Conservation (phyloP, 2,797 vertebrate genomes). For the Enteromius paludinosus region DNA sequence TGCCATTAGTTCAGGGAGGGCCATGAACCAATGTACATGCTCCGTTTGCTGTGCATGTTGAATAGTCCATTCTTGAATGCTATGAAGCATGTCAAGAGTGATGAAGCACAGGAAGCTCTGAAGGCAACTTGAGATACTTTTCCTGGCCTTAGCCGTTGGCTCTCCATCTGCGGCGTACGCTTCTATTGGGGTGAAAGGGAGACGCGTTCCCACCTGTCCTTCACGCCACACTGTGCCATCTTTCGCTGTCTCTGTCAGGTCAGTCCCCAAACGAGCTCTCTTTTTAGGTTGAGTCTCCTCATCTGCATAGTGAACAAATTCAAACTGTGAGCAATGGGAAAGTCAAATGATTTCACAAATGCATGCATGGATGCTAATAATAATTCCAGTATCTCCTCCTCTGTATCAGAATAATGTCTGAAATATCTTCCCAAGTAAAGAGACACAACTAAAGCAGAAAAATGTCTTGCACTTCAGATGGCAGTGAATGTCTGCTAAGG, state of each 20-base stretch:
- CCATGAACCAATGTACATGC: neutral
- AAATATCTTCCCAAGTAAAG: neutral
- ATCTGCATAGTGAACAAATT: neutral
- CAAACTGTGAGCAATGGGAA: neutral
- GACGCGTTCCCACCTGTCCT: too few species aligned
- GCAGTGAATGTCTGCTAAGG: neutral
- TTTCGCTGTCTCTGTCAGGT: too few species aligned
- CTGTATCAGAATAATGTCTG: neutral
- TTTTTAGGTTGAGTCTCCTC: neutral
- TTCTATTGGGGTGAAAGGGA: too few species aligned
- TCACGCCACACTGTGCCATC: too few species aligned
- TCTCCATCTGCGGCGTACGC: too few species aligned
- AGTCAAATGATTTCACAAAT: neutral
- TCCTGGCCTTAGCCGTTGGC: too few species aligned
- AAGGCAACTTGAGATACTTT: too few species aligned
- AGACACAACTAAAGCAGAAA: neutral
- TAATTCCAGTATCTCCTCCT: neutral
- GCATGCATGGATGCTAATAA: neutral
- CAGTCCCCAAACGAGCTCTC: too few species aligned
- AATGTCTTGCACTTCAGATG: neutral
- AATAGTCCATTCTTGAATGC: conserved; percentile 13
- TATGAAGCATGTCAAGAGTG: conserved; percentile 10
- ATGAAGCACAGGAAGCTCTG: neutral
- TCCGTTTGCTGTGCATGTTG: neutral
- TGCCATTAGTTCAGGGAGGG: neutral